Base-by-base conservation (phyloP, 2,797 vertebrate species). In the Cheirogaleus major region DNA sequence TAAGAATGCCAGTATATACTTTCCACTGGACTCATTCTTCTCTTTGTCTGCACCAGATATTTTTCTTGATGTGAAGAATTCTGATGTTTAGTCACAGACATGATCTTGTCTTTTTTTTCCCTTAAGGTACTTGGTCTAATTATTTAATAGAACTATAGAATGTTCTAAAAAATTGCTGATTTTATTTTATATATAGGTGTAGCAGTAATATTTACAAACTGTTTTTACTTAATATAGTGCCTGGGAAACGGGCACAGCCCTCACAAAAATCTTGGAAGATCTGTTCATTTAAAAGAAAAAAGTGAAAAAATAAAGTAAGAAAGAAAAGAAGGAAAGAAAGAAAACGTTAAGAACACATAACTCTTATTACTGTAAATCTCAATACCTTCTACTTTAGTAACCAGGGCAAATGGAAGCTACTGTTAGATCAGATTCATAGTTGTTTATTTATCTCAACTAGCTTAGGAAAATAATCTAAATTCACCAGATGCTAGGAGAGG, bases 181-280 rank as follows among this genome's bases (percentile, higher is more conserved):
- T 84, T 91, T 30, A 50, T 52, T 80, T 80, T 79, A 67, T 93
- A 85, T 93, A 14, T 61, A 84, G 38, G 13, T 90, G 12, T 52
- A 90, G 41, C 7, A 61, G 10, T 83, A 76, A 59, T 85, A 17
- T 72, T 96, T 92, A 72, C 27, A 79, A 94, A 65, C 11, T 63
- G 25, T 65, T 73, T 76, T 57, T 52, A 25, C 52, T 4, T 4
- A 87, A 79, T 32, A 67, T 2, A n/a, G 4, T 59, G 27, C 18
- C 32, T 32, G 61, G n/a, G 2, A 84, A 95, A 92, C 52, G 22
- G 92, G 55, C n/a, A 81, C 17, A 63, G 7, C 14, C 43, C 67
- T 95, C 59, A 93, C 38, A 82, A 95, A 95, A 80, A 45, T 95
- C 6, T 55, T 78, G 18, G 18, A 85, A 79, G 52, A 75, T 73